These are phyloP conservation scores for Lathronympha strigana DNA, from an alignment of 2,888 invertebrate genomes.

Conservation along the genomic window DNA sequence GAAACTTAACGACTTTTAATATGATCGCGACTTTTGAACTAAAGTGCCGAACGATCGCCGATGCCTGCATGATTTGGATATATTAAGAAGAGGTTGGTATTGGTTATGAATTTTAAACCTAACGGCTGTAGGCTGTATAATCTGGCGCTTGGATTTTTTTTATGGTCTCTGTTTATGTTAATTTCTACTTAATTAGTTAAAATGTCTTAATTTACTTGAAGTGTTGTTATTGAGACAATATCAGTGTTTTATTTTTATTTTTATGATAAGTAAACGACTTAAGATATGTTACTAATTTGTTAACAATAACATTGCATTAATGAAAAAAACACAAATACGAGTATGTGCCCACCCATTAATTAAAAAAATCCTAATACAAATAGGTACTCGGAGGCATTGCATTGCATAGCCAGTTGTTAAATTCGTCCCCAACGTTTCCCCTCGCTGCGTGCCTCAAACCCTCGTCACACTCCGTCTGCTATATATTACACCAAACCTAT, in stretches of 20 bases:
- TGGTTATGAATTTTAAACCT: slow-evolving; percentile 36
- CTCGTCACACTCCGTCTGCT: slow-evolving; percentile 74
- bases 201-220: not conserved
- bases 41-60: slow-evolving; percentile 55
- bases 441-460: slow-evolving; percentile 63
- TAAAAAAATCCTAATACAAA: slow-evolving; percentile 18
- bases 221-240: not conserved
- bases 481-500: slow-evolving; percentile 54
- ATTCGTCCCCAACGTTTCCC: slow-evolving; percentile 56
- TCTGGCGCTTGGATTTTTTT: slow-evolving; percentile 3
- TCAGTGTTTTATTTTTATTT: not conserved
- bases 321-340: no score
- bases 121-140: slow-evolving; percentile 30
- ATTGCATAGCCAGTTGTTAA: slow-evolving; percentile 37
- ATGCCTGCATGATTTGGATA: slow-evolving; percentile 53
- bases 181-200: not conserved
- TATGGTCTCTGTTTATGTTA: not conserved
- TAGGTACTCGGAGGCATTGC: slow-evolving; percentile 31
- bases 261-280: no score
- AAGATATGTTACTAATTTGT: no score
- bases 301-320: no score
- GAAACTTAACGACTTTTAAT: slow-evolving; percentile 47
- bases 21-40: slow-evolving; percentile 59
- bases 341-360: no score
- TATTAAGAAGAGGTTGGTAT: slow-evolving; percentile 49